Base-by-base conservation (phyloP, 2,113 vertebrate species). In the Gnathonemus echidnorhynchus region DNA sequence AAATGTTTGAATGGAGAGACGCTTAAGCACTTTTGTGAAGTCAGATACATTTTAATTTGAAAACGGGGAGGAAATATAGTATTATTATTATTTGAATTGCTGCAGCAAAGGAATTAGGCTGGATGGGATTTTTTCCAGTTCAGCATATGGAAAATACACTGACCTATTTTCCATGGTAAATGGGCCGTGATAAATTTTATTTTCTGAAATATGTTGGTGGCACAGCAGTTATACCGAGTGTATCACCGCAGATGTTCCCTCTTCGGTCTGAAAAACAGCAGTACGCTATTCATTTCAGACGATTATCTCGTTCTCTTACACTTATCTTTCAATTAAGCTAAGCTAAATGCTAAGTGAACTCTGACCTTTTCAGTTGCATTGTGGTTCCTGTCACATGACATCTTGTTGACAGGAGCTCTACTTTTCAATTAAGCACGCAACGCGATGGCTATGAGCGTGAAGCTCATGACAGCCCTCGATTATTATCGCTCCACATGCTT, bases 91-190 rank as follows among this genome's bases (percentile, higher is more conserved):
- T 87, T 53, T 35, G 48, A 53, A 87, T 53, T 21, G n/a, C 11
- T 50, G 50, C 86, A 87, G 49, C 48, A 39, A 50, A 56, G 31
- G 45, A 85, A 39, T 56, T 42, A 35, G n/a, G 7, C 15, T 48
- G 86, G 50, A 31, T 85, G 9, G 83, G 45, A 46, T n/a, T 48
- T 48, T 86, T 86, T 86, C 24, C 39, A 80, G 66, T 35, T 83
- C 49, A 84, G 35, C 49, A 89, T 56, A 31, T 53, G 31, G 35
- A 42, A 85, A 87, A 52, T 87, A 53, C 86, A 35, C 86, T 87
- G 86, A 53, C 50, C 86, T 87, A 87, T 87, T 87, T 87, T 87
- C 27, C 86, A 53, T 87, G 50, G n/a, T 35, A 87, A 87, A 52
- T 87, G 27, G 86, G 86, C 56, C 50, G 50, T 39, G 86, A 56